Evolutionary conservation across 2,797 vertebrate genomes (phyloP).

Genomic region (Danio aesculapii): DNA sequence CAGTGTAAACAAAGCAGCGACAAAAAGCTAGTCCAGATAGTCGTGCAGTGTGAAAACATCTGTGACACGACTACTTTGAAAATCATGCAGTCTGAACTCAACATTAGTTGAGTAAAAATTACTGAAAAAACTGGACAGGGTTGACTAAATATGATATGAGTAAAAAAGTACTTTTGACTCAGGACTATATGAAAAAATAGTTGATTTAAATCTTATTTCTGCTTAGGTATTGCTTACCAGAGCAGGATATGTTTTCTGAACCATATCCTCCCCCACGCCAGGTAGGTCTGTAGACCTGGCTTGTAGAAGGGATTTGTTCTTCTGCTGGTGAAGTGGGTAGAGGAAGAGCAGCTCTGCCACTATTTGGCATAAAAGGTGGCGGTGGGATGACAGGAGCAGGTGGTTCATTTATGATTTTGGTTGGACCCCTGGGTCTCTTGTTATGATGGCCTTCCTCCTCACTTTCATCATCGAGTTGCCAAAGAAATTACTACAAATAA

Average conservation of each 20-base stretch:
- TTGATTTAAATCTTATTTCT: neutral
- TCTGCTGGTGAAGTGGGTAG: no score
- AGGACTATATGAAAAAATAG: conserved; percentile 3
- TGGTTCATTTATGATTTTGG: neutral
- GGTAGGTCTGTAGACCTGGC: conserved; percentile 24
- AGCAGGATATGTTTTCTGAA: conserved; percentile 5
- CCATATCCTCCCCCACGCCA: conserved; percentile 13
- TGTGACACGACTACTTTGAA: no score
- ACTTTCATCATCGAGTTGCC: no score
- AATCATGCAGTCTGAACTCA: no score
- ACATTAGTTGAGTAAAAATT: neutral
- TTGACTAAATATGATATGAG: neutral
- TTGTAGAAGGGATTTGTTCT: no score
- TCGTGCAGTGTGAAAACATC: no score
- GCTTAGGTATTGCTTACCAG: conserved; percentile 14
- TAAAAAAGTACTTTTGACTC: neutral
- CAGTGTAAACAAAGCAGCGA: no score
- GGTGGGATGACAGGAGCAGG: conserved; percentile 23
- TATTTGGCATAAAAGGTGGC: no score
- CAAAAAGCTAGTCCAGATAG: no score
- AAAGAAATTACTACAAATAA: conserved; percentile 29
- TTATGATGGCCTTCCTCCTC: conserved; percentile 14
- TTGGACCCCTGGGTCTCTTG: conserved; percentile 25
- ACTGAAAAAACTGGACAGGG: neutral
- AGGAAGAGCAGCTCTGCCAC: no score